These are phyloP conservation scores for Caerostris extrusa DNA, from an alignment of 1,140 invertebrate species.

Conservation along the genomic window DNA sequence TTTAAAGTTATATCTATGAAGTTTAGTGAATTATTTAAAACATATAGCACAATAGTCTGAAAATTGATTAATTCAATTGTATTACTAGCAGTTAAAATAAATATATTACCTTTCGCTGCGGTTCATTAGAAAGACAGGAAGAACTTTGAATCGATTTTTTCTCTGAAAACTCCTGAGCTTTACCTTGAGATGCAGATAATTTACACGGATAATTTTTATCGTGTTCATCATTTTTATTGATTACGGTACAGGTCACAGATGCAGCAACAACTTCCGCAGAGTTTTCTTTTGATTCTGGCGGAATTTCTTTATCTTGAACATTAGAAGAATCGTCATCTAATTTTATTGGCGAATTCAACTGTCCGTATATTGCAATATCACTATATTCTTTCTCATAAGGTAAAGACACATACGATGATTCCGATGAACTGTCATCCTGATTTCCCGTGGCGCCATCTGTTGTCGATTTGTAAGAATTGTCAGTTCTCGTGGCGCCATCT, in stretches of 20 bases:
- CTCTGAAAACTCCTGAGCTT: neutral
- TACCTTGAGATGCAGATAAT: neutral
- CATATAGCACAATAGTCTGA: no score
- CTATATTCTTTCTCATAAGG: neutral
- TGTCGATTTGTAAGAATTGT: neutral
- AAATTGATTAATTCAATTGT: no score
- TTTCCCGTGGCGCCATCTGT: conserved; percentile 43
- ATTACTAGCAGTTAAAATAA: neutral
- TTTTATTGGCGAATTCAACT: neutral
- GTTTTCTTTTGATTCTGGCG: neutral
- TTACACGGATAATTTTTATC: neutral
- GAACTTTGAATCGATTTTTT: neutral
- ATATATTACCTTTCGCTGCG: neutral
- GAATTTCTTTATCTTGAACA: neutral
- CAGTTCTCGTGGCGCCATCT: neutral
- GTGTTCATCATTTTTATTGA: neutral
- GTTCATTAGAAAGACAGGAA: neutral
- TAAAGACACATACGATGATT: conserved; percentile 67
- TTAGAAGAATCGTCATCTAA: neutral
- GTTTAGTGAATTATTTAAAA: no score
- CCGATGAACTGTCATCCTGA: conserved; percentile 59
- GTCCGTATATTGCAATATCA: neutral
- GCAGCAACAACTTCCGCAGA: neutral
- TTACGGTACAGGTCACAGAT: conserved; percentile 26
- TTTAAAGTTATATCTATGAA: no score